Evolutionary conservation across 2,797 vertebrate genomes (phyloP).

Genomic region (Catostomus latipinnis): DNA sequence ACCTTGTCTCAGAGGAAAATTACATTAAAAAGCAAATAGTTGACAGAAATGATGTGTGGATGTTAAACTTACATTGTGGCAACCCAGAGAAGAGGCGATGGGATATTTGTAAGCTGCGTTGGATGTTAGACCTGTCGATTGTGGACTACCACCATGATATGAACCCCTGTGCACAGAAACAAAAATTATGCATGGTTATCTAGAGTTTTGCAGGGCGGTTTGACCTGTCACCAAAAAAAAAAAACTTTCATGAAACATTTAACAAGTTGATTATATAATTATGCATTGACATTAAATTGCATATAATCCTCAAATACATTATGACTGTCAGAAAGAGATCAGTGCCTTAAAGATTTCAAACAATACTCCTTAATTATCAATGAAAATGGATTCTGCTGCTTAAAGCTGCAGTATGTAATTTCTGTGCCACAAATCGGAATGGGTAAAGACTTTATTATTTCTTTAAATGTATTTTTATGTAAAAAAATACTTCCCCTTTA

Average conservation of each 20-base stretch:
- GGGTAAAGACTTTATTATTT: no score
- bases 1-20: not conserved
- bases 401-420: not conserved
- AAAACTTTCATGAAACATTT: not conserved
- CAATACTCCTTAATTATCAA: not conserved
- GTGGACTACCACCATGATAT: constrained; percentile 89
- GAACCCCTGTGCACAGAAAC: constrained; percentile 81
- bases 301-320: no score
- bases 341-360: not conserved
- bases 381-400: not conserved
- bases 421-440: not conserved
- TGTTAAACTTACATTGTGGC: constrained; percentile 81
- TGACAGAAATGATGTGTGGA: not conserved
- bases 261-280: not conserved
- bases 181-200: not conserved
- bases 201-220: not conserved
- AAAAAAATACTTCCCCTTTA: no score
- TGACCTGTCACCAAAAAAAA: not conserved
- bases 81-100: constrained; percentile 80
- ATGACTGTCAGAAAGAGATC: no score
- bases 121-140: constrained; percentile 83
- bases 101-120: constrained; percentile 81
- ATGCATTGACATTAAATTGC: not conserved
- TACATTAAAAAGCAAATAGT: constrained; percentile 5
- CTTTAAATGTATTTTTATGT: no score